Evolutionary conservation across 2,888 invertebrate species (phyloP), one percentile per base, ranked within the genome.

Genomic region (Pristionchus arcanus): DNA sequence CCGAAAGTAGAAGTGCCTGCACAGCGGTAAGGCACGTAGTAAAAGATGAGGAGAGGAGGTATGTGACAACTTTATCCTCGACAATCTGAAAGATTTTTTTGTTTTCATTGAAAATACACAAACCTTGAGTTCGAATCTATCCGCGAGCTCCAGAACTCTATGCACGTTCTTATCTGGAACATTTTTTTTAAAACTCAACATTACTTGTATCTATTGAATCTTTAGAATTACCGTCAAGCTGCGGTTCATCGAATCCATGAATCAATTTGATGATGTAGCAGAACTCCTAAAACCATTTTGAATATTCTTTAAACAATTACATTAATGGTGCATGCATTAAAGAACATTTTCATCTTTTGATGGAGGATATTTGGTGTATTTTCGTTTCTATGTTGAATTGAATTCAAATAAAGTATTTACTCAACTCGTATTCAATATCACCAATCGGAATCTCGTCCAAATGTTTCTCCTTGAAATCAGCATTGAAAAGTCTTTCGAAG

Each of bases 401-500:
- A n/a, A n/a, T n/a, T n/a, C n/a, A 1, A 1, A 7, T 13, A 63
- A 3, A 19, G 21, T 5, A 13, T 49, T 28, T 13, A 66, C 28
- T 28, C 66, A 71, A 28, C 68, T 63, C 63, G n/a, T 63, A 63
- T 63, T 21, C n/a, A 25, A n/a, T 7, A 63, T 63, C 63, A 4
- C 63, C 63, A 63, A 63, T 63, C 63, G 63, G 63, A 63, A 63
- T 63, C 63, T 63, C 63, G 7, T 11, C n/a, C 63, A 63, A n/a
- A 63, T 63, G n/a, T n/a, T 63, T 63, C n/a, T 63, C 63, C 63
- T 25, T n/a, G 63, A 63, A 63, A 63, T 63, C 63, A 63, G n/a
- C 11, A n/a, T n/a, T n/a, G n/a, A 63, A 63, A 0, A 63, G 63
- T n/a, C n/a, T 63, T 3, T 63, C 63, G 63, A 63, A 63, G n/a